Percentiles rank a stretch among this genome's conserved stretches.
Evolutionary conservation across 1,140 invertebrate genomes (phyloP).

Genomic region (Hycleus phaleratus): DNA sequence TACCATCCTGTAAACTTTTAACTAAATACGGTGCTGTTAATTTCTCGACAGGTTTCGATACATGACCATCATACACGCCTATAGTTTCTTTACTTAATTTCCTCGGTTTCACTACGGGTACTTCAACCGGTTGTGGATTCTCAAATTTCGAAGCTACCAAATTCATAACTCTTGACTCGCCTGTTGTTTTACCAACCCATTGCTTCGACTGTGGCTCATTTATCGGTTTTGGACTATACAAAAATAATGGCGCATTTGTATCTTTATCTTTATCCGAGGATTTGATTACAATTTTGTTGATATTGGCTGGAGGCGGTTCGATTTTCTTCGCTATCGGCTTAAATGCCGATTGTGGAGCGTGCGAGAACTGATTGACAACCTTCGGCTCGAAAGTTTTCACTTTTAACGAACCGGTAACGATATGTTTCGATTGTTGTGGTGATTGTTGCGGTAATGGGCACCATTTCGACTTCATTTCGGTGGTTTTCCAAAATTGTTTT

Average conservation of each 20-base stretch:
- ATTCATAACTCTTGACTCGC: constrained; percentile 39
- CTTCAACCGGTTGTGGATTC: constrained; percentile 27
- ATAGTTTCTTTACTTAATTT: constrained; percentile 31
- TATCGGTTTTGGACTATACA: constrained; percentile 36
- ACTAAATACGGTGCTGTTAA: constrained; percentile 22
- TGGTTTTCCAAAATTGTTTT: constrained; percentile 50
- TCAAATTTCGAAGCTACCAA: constrained; percentile 45
- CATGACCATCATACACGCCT: constrained; percentile 11
- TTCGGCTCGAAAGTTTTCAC: constrained; percentile 34
- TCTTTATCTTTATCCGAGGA: constrained; percentile 11
- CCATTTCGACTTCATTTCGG: constrained; percentile 31
- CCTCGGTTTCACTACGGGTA: constrained; percentile 16
- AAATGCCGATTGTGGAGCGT: constrained; percentile 63
- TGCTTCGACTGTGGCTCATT: constrained; percentile 27
- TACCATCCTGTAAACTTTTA: constrained; percentile 16
- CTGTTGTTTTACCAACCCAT: constrained; percentile 35
- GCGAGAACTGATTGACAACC: constrained; percentile 61
- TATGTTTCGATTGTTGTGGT: constrained; percentile 16
- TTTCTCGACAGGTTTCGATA: constrained; percentile 14
- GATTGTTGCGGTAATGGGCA: constrained; percentile 22
- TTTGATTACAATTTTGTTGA: constrained; percentile 17
- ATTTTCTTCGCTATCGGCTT: constrained; percentile 43
- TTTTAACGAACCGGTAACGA: constrained; percentile 8
- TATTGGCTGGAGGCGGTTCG: constrained; percentile 6
- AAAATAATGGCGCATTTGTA: constrained; percentile 19